phyloP scores from a whole-genome alignment of 1,140 invertebrate genomes.

The Pogonognathellus flavescens region DNA sequence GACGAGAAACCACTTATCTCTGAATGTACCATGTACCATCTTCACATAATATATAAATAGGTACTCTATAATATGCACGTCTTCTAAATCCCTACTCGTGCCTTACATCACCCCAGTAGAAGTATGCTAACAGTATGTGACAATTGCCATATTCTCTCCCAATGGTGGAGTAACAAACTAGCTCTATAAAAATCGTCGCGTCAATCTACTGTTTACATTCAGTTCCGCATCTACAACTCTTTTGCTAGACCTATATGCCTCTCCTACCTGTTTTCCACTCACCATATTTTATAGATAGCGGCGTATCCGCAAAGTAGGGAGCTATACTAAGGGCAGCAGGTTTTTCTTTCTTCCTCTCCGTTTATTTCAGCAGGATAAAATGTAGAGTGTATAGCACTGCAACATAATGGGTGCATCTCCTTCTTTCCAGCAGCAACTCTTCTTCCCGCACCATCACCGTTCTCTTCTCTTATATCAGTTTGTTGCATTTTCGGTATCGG shows the following conservation, averaged over 20 bases:
- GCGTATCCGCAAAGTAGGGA: not conserved
- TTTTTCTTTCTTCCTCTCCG: not conserved
- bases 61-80: no score
- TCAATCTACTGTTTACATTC: not conserved
- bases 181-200: no score
- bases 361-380: not conserved
- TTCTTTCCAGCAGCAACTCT: not conserved
- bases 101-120: not conserved
- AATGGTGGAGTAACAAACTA: not conserved
- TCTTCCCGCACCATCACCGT: not conserved
- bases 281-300: not conserved
- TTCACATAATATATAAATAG: not conserved
- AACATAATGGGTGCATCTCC: conserved; percentile 16
- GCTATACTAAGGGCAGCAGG: not conserved
- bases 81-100: not conserved
- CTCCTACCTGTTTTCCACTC: not conserved
- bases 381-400: not conserved
- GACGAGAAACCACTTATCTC: not conserved
- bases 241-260: not conserved
- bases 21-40: not conserved
- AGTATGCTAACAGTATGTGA: not conserved
- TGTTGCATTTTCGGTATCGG: not conserved
- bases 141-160: not conserved
- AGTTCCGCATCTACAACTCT: not conserved
- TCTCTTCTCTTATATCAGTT: not conserved